Percentiles rank a stretch among this genome's conserved stretches.
These are phyloP conservation scores for Epinephelus cyanopodus DNA, from an alignment of 2,113 vertebrate genomes.

Conservation along the genomic window DNA sequence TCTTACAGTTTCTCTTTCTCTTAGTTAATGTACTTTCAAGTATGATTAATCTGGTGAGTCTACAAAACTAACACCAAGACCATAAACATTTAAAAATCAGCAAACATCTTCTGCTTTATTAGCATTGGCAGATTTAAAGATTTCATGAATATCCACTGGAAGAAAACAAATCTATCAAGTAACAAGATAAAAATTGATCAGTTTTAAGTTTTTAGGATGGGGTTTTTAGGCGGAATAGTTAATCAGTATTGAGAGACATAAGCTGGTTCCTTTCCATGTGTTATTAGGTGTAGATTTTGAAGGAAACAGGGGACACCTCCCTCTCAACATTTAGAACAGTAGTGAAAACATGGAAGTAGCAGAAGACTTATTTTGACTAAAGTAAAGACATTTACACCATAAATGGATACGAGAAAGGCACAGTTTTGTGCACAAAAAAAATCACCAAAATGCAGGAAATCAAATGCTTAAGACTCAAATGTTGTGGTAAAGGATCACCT, in stretches of 20 bases:
- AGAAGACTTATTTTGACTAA: too few relatives aligned
- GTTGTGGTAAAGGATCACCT: too few relatives aligned
- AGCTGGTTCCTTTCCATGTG: neutral
- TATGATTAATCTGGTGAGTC: conserved; percentile 1
- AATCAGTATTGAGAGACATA: neutral
- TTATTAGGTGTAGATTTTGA: neutral
- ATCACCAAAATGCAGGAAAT: too few relatives aligned
- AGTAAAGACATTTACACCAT: too few relatives aligned
- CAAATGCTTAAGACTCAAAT: too few relatives aligned
- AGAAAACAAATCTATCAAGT: neutral
- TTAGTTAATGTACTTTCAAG: neutral
- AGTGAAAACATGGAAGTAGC: too few relatives aligned
- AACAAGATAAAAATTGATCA: neutral
- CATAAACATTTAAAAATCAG: neutral
- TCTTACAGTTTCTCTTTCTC: conserved; percentile 8
- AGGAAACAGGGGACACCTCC: too few relatives aligned
- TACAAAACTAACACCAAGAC: neutral
- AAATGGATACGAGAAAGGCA: too few relatives aligned
- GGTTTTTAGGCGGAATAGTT: neutral
- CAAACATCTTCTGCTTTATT: neutral
- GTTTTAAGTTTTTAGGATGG: neutral
- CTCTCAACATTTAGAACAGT: too few relatives aligned
- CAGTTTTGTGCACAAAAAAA: too few relatives aligned
- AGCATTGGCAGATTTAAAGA: neutral
- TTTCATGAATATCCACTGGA: neutral